Evolutionary conservation across 2,113 vertebrate species (phyloP).

Genomic region (Mionectes macconnelli): DNA sequence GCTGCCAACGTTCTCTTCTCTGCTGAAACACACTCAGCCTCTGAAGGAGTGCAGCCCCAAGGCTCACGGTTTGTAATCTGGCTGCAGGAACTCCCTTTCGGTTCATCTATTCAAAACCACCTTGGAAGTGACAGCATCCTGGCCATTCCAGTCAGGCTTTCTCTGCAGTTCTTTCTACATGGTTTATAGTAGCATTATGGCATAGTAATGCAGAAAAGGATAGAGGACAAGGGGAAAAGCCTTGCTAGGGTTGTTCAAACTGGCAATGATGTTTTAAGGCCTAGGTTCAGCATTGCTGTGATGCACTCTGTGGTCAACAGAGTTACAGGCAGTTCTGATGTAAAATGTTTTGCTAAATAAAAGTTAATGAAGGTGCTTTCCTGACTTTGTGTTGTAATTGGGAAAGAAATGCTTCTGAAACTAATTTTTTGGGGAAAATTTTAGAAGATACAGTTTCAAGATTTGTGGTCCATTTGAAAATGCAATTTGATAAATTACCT

Average conservation of each 20-base stretch:
- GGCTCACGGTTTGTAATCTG: background rate
- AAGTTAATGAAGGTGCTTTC: background rate
- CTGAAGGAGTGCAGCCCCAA: background rate
- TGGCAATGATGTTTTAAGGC: background rate
- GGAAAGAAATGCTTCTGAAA: background rate
- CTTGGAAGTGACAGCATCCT: background rate
- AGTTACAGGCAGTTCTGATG: background rate
- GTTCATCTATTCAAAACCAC: background rate
- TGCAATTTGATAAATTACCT: background rate
- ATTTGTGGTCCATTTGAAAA: background rate
- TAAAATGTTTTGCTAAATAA: background rate
- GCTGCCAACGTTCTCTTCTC: background rate
- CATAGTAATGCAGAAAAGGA: background rate
- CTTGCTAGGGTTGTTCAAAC: background rate
- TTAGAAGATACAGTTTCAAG: background rate
- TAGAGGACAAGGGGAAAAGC: background rate
- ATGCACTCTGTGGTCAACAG: background rate
- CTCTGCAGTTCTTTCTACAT: rapidly evolving
- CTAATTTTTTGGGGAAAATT: background rate
- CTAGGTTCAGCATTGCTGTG: background rate
- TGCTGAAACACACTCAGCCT: background rate
- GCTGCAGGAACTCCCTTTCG: background rate
- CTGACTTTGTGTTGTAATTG: background rate
- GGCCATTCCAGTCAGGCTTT: background rate
- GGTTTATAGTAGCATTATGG: background rate